Base-by-base conservation (phyloP, 2,888 invertebrate species). In the Drosophila nr. perissopoda region DNA sequence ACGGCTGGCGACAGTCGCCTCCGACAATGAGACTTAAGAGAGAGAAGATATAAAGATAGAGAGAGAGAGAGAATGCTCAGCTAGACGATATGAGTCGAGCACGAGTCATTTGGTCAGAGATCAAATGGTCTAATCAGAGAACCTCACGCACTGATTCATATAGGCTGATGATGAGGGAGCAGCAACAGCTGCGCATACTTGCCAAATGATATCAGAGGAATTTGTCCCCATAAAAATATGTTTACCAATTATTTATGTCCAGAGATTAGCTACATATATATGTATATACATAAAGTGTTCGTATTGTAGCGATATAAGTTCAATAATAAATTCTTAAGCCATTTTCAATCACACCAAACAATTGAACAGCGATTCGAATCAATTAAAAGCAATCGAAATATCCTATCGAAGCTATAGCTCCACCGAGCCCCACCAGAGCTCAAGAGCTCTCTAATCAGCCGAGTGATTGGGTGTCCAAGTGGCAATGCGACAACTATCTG, bases 261-360 rank as follows among this genome's bases (percentile, higher is more conserved):
- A 34, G 36, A 51, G 48, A 57, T 48, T 75, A 61, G 52, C 31
- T 54, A 45, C 33, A 59, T 33, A 33, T 33, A 33, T 33, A 31
- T 31, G 69, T 60, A 65, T 65, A 40, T 63, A 48, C 40, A 48
- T 34, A 56, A 45, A 36, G 49, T 36, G 10, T 3, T n/a, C n/a
- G 2, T 45, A 36, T 36, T 53, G 51, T 51, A 56, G 73, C 75
- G 64, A 78, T 78, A 86, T 86, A 90, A 90, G 90, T 90, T 90
- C 70, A 78, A 76, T 78, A 90, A 90, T 90, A 90, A 88, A 88
- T 80, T 72, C 69, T 86, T 80, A 80, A 87, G 78, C 84, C 77
- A 76, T 85, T 82, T 91, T 90, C 91, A 91, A 91, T 90, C 90
- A 90, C 91, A 90, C 81, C 88, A 82, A 83, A 82, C 91, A 79